A percentile compares a stretch with the other conserved stretches of the same genome.
Evolutionary conservation across 2,113 vertebrate species (phyloP).

Genomic region (Scartelaos histophorus): DNA sequence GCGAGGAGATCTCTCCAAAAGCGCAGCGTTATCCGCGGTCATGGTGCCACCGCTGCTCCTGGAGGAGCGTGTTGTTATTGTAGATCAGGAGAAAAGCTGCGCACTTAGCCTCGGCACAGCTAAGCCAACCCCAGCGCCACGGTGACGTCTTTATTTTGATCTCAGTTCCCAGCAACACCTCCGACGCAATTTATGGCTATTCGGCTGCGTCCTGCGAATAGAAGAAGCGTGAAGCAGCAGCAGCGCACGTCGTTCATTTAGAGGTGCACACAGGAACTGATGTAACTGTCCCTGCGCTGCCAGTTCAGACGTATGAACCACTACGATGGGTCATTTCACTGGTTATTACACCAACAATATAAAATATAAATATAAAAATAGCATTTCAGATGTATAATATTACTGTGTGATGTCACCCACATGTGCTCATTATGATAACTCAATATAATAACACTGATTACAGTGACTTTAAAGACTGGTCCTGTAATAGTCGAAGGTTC

Average conservation of each 20-base stretch:
- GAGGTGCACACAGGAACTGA: conserved; percentile 60
- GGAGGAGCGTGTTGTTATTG: conserved; percentile 68
- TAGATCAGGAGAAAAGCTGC: conserved; percentile 74
- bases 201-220: conserved; percentile 59
- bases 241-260: conserved; percentile 50
- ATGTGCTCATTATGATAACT: too few relatives aligned
- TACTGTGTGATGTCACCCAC: not conserved
- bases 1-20: conserved; percentile 54
- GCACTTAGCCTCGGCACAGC: conserved; percentile 68
- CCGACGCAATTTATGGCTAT: conserved; percentile 52
- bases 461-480: not conserved
- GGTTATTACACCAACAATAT: not conserved
- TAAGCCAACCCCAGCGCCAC: conserved; percentile 62
- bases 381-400: too few relatives aligned
- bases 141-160: conserved; percentile 80
- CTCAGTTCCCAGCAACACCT: conserved; percentile 54
- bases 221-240: conserved; percentile 51
- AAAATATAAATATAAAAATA: too few relatives aligned
- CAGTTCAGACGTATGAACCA: conserved; percentile 25
- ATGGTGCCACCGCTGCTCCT: conserved; percentile 69
- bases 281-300: conserved; percentile 48
- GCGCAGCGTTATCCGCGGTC: conserved; percentile 64
- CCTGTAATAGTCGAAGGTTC: not conserved
- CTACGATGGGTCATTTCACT: not conserved
- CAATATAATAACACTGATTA: not conserved